Conservation (phyloP, 2,113 vertebrate species). For the Amphilophus citrinellus region DNA sequence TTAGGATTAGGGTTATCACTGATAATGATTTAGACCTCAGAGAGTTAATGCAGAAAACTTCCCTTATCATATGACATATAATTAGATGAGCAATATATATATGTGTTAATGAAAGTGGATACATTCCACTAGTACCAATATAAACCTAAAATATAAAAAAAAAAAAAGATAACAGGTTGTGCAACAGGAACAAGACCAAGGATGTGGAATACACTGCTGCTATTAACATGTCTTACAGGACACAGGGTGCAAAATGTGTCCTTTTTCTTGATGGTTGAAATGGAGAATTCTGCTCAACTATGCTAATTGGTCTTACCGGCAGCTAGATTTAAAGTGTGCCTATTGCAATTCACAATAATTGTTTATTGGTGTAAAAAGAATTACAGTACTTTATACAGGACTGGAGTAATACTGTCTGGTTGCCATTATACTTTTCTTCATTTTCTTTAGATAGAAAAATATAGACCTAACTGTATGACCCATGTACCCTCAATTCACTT, state of each 20-base stretch:
- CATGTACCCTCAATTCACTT: too few relatives aligned
- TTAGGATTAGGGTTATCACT: not conserved
- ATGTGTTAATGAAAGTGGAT: not conserved
- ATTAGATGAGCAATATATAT: not conserved
- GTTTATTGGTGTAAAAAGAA: not conserved
- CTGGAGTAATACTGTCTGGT: too few relatives aligned
- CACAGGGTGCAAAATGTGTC: not conserved
- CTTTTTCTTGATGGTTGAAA: not conserved
- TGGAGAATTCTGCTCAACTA: not conserved
- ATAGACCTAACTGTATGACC: too few relatives aligned
- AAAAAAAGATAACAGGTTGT: not conserved
- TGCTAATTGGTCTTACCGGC: not conserved
- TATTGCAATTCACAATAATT: not conserved
- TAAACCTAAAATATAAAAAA: not conserved
- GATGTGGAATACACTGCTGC: not conserved
- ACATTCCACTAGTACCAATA: not conserved
- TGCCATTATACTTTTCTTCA: too few relatives aligned
- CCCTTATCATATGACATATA: not conserved
- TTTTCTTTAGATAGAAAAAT: too few relatives aligned
- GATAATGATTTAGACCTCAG: not conserved
- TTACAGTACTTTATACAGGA: not conserved
- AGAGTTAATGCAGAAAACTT: not conserved
- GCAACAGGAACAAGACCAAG: not conserved
- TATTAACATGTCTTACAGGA: not conserved
- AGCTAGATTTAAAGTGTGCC: not conserved